Evolutionary conservation across 2,888 invertebrate genomes (phyloP).

Genomic region (Plagiodera versicolora): DNA sequence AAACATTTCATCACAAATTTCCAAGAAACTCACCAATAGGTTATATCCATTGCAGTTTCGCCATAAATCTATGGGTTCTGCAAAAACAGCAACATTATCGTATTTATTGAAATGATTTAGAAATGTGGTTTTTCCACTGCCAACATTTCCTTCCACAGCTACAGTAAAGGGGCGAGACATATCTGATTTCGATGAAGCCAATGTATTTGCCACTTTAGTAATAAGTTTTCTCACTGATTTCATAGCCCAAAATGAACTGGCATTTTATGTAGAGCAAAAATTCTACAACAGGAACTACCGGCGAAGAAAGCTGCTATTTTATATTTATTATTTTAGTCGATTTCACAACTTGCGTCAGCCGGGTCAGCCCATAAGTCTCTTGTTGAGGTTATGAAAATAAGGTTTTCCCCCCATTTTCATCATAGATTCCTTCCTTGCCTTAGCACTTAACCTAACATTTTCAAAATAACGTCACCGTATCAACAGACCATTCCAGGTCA

Average conservation of each 20-base stretch:
- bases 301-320: no score
- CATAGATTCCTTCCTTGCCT: no score
- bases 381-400: no score
- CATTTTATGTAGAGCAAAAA: not conserved
- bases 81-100: conserved; percentile 63
- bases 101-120: conserved; percentile 76
- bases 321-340: no score
- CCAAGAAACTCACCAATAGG: conserved; percentile 57
- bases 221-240: conserved; percentile 29
- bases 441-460: no score
- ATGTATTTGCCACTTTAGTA: conserved; percentile 33
- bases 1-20: not conserved
- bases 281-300: not conserved
- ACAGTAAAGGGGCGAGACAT: conserved; percentile 69
- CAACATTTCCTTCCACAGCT: conserved; percentile 87
- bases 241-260: conserved; percentile 11
- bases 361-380: no score
- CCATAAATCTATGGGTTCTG: conserved; percentile 85
- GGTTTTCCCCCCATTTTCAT: no score
- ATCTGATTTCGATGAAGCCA: conserved; percentile 22
- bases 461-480: no score
- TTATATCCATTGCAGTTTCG: conserved; percentile 77
- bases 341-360: no score
- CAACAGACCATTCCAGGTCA: no score
- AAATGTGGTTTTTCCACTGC: conserved; percentile 88